phyloP scores from a whole-genome alignment of 2,888 invertebrate genomes.

The Euspilapteryx auroguttella region DNA sequence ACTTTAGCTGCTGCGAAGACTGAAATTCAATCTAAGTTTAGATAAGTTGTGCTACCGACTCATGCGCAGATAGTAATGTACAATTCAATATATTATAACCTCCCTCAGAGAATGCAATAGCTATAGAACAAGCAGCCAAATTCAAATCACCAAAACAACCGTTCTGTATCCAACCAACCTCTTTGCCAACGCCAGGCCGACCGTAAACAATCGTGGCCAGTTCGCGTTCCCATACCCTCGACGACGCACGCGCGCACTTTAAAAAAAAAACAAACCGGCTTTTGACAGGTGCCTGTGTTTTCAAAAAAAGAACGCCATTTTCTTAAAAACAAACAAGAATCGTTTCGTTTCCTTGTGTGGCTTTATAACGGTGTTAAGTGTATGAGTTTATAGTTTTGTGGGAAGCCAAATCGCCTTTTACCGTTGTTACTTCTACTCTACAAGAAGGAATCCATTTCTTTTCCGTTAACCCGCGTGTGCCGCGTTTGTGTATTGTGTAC shows the following conservation, averaged over 20 bases:
- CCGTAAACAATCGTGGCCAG: slow-evolving; percentile 53
- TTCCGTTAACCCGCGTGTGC: slow-evolving; percentile 30
- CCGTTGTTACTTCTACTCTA: slow-evolving; percentile 17
- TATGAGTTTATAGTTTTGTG: background rate
- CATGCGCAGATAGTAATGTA: too few species aligned
- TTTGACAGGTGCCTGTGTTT: slow-evolving; percentile 27
- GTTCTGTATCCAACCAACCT: slow-evolving; percentile 8
- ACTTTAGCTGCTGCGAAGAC: too few species aligned
- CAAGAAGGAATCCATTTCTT: slow-evolving; percentile 16
- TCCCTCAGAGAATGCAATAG: too few species aligned
- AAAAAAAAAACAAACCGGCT: slow-evolving; percentile 9
- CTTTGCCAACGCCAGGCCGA: slow-evolving; percentile 30
- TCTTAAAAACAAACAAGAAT: slow-evolving; percentile 26
- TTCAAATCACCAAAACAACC: too few species aligned
- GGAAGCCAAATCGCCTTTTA: slow-evolving; percentile 9
- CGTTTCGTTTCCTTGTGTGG: slow-evolving; percentile 26
- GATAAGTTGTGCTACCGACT: too few species aligned
- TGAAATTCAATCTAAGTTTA: too few species aligned
- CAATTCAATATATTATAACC: too few species aligned
- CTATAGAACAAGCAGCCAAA: too few species aligned
- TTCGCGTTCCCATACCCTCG: slow-evolving; percentile 41
- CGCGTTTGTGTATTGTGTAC: slow-evolving; percentile 16
- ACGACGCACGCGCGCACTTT: slow-evolving; percentile 21
- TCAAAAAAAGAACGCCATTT: slow-evolving; percentile 12
- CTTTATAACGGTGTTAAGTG: slow-evolving; percentile 9